Evolutionary conservation across 2,888 invertebrate genomes (phyloP), one percentile per base, ranked within the genome.

Genomic region (Archaeoteleia sp.): DNA sequence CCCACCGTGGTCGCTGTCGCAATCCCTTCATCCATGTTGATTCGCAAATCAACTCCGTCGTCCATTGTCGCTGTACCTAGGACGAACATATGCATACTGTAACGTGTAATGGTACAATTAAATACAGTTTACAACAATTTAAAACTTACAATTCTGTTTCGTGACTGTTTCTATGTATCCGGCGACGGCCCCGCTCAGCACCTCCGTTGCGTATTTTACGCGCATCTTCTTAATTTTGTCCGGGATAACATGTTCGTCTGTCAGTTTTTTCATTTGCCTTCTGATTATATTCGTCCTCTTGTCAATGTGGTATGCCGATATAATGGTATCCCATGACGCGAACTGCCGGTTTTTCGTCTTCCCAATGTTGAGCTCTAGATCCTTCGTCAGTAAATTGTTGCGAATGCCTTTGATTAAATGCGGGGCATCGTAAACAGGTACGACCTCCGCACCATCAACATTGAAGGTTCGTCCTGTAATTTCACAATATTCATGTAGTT

Each of bases 301-400:
- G 10, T 66, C 53, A 4, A 65, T 43, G 8, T 39, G 8, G 12
- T 46, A 65, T 0, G 43, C 34, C 14, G 8, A 6, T 3, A 9
- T 8, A 1, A 51, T 34, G 3, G 32, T 14, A 7, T 29, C 15
- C 51, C 51, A 65, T 4, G 6, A 23, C 2, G 65, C 65, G 4
- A 49, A 55, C 14, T 12, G 17, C 7, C 42, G n/a, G 1, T 13
- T 1, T 9, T 8, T 2, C 8, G 0, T 9, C 2, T 32, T 32
- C 6, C 10, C 23, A 6, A 32, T 9, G 7, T 42, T 15, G 0
- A 49, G 20, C 10, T 42, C 29, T 7, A 53, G 14, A 17, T 30
- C 1, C 9, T 40, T 53, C 5, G 30, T 40, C 12, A 39, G 8
- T 5, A 53, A 12, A 32, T 53, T 53, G 13, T 53, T 53, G 1